phyloP scores from a whole-genome alignment of 2,113 vertebrate species.

The Eonycteris spelaea region DNA sequence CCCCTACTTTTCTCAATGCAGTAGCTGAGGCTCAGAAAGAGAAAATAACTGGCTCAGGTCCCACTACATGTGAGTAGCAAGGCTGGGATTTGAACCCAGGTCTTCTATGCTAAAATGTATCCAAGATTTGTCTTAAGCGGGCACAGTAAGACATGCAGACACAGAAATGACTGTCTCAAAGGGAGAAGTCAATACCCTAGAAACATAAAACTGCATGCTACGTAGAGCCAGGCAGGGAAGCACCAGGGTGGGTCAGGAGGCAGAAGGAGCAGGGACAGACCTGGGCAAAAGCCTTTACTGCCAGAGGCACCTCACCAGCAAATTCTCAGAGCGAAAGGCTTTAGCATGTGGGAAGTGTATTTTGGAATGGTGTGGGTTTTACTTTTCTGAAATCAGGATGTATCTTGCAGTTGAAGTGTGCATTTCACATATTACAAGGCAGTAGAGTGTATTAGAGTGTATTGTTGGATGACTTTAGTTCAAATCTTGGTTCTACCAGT shows the following conservation, averaged over 20 bases:
- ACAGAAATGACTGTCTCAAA: neutral
- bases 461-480: neutral
- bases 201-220: too few species aligned
- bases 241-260: neutral
- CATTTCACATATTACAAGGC: conserved; percentile 18
- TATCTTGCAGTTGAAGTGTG: neutral
- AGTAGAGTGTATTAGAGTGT: neutral
- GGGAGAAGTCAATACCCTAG: too few species aligned
- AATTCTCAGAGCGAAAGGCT: neutral
- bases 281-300: neutral
- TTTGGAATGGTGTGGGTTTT: neutral
- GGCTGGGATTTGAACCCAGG: neutral
- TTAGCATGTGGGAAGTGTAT: neutral
- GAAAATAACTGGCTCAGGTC: neutral
- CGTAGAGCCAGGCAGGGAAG: accelerated
- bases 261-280: neutral
- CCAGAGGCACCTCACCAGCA: neutral
- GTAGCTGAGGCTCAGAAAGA: neutral
- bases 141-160: neutral
- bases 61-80: neutral
- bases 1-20: neutral
- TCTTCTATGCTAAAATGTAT: neutral
- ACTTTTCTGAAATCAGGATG: neutral
- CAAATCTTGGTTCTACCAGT: neutral
- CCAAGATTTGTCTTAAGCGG: neutral